phyloP scores from a whole-genome alignment of 2,888 invertebrate species.

The Xestia c-nigrum region DNA sequence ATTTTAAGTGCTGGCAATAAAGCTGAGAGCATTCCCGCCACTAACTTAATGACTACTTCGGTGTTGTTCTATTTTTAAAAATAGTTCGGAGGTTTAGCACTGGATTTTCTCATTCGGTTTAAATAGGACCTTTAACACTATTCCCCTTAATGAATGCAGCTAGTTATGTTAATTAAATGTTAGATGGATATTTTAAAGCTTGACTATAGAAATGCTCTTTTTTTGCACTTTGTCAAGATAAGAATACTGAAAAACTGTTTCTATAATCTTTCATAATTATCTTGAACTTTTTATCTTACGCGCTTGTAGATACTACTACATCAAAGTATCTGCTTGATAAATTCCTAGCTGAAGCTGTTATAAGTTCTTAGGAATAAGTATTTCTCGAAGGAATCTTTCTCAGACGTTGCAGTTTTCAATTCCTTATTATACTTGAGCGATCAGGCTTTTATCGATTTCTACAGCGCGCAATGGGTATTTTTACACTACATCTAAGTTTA shows the following conservation, averaged over 20 bases:
- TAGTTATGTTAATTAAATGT: conserved; percentile 21
- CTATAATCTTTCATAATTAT: neutral
- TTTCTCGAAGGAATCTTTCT: neutral
- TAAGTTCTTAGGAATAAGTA: neutral
- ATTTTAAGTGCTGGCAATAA: conserved; percentile 59
- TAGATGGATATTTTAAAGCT: neutral
- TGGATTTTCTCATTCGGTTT: conserved; percentile 22
- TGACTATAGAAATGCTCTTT: neutral
- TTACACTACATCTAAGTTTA: neutral
- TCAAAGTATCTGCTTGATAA: neutral
- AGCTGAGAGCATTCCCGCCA: conserved; percentile 49
- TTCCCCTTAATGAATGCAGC: neutral
- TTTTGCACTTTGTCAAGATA: neutral
- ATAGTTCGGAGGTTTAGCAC: conserved; percentile 33
- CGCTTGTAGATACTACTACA: too few species aligned
- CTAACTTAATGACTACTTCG: conserved; percentile 53
- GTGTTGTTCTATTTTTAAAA: conserved; percentile 33
- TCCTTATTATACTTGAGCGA: conserved; percentile 36
- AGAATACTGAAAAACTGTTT: neutral
- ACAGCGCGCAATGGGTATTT: conserved; percentile 6
- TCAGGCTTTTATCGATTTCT: conserved; percentile 25
- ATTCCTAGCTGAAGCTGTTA: conserved; percentile 4
- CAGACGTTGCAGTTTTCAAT: conserved; percentile 18
- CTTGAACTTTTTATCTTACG: neutral
- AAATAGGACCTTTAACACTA: conserved; percentile 32